A percentile compares a stretch with the other conserved stretches of the same genome.
Conservation (phyloP, 92 coral and sea anemone species). For the Porites evermanni region DNA sequence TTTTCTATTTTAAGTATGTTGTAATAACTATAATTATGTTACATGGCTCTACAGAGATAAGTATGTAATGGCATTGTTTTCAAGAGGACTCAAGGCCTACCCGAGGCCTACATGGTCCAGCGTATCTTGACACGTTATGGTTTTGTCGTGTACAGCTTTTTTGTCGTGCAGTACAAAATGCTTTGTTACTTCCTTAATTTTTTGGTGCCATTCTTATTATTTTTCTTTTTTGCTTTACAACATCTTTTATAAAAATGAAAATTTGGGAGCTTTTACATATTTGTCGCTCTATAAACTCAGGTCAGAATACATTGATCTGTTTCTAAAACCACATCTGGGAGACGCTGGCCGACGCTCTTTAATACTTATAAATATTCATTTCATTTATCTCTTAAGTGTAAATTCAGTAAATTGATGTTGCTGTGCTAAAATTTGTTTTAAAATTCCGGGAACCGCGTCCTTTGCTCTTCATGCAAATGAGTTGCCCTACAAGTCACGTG, state of each 20-base stretch:
- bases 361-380: constrained; percentile 17
- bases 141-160: no score
- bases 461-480: constrained; percentile 36
- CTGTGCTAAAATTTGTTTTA: constrained; percentile 11
- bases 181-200: no score
- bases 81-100: no score
- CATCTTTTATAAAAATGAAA: neutral
- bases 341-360: constrained; percentile 9
- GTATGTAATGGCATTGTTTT: no score
- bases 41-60: neutral
- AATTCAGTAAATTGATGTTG: constrained; percentile 27
- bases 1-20: neutral
- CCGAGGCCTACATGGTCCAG: no score
- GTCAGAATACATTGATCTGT: neutral
- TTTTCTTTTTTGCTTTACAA: neutral
- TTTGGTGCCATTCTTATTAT: neutral
- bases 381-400: neutral
- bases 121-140: no score
- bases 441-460: constrained; percentile 4
- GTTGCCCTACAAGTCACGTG: constrained; percentile 46
- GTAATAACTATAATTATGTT: neutral
- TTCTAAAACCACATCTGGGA: constrained; percentile 1
- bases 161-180: no score
- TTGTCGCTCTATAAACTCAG: neutral
- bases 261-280: neutral